Percentiles rank a stretch among this genome's conserved stretches.
Conservation (phyloP, 2,113 vertebrate genomes). For the Chionis minor region DNA sequence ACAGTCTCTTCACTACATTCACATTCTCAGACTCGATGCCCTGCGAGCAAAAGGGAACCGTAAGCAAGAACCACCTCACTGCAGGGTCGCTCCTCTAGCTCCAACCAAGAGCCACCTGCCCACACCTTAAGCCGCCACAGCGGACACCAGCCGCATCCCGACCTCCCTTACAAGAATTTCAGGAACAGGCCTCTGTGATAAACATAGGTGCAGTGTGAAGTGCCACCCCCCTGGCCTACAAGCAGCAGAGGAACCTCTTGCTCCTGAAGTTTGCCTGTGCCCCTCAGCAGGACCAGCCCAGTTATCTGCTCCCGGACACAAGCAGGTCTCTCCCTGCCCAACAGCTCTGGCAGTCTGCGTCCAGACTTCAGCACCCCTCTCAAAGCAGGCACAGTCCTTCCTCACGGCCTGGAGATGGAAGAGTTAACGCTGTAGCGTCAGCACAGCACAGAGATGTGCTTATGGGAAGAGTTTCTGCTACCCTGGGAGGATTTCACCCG, state of each 20-base stretch:
- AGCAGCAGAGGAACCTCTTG: not conserved
- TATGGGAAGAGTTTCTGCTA: not conserved
- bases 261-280: not conserved
- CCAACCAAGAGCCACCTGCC: not conserved
- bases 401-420: not conserved
- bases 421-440: not conserved
- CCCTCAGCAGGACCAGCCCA: not conserved
- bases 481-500: not conserved
- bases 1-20: slow-evolving; percentile 97
- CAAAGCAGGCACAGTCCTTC: not conserved
- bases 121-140: accelerated
- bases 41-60: slow-evolving; percentile 54
- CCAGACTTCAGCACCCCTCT: accelerated
- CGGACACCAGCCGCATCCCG: accelerated
- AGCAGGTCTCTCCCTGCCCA: not conserved
- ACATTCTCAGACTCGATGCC: slow-evolving; percentile 94
- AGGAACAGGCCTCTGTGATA: not conserved
- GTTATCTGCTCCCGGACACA: not conserved
- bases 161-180: not conserved
- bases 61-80: not conserved
- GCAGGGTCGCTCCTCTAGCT: not conserved
- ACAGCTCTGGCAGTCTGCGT: not conserved
- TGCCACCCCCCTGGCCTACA: not conserved
- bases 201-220: accelerated
- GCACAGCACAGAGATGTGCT: not conserved